Base-by-base conservation (phyloP, 2,113 vertebrate genomes). In the Engraulis encrasicolus region DNA sequence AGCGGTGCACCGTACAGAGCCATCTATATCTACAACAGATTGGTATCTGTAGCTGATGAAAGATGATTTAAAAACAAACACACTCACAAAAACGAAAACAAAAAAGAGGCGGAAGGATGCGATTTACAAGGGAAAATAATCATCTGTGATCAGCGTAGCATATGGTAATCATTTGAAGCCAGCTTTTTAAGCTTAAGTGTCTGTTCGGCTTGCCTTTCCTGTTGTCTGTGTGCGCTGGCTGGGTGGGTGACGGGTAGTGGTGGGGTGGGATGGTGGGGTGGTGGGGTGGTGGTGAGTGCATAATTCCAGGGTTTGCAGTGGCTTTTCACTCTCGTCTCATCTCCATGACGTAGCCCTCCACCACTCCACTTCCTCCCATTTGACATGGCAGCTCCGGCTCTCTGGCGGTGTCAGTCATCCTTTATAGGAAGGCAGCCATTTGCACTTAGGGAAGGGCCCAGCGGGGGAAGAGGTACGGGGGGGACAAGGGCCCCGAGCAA, bases 401-500 rank as follows among this genome's bases (percentile, higher is more conserved):
- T 74, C 2, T 23, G 34, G 66, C 15, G 1, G 66, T 34, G 66
- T 74, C 66, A 74, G 66, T 74, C 66, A 74, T 74, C 12, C 66
- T 74, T 74, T 74, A n/a, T n/a, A 74, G 66, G 66, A 31, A 74
- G 66, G 23, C 31, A 15, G 14, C 27, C 5, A 31, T 34, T 36
- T 52, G 52, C 52, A 81, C 78, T 88, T 84, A 80, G 36, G 81
- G 27, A n/a, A n/a, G n/a, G 85, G 1, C 81, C 83, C 91, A 80
- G 23, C 81, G 81, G 92, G 88, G 80, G 78, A 91, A 85, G 86
- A 82, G n/a, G n/a, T n/a, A n/a, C n/a, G n/a, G n/a, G n/a, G n/a
- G n/a, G n/a, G n/a, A n/a, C n/a, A n/a, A n/a, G n/a, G 66, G 91
- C 91, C 89, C 86, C 89, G 85, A 89, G 90, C 87, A 80, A 77